Percentiles rank a stretch among this genome's conserved stretches.
Evolutionary conservation across 1,140 invertebrate genomes (phyloP).

Genomic region (Bombus huntii): DNA sequence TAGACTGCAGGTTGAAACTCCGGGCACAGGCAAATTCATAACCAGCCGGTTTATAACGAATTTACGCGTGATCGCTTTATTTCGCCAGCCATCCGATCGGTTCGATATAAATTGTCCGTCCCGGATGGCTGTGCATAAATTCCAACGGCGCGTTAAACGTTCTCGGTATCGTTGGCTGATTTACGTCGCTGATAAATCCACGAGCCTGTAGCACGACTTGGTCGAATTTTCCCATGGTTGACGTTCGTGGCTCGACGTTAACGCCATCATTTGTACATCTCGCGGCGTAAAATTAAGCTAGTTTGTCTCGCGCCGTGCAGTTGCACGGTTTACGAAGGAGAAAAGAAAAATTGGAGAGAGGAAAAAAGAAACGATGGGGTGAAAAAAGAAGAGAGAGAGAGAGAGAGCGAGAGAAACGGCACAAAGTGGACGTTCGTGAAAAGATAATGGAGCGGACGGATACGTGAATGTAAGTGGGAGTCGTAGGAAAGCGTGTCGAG

Average conservation of each 20-base stretch:
- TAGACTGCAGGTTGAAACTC: background rate
- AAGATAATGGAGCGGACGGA: conserved; percentile 65
- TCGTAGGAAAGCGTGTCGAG: conserved; percentile 67
- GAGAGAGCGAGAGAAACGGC: conserved; percentile 21
- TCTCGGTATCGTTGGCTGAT: conserved; percentile 37
- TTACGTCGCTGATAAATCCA: conserved; percentile 36
- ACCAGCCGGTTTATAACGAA: conserved; percentile 42
- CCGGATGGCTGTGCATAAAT: conserved; percentile 41
- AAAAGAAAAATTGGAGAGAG: too few relatives aligned
- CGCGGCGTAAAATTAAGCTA: background rate
- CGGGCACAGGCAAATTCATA: conserved; percentile 24
- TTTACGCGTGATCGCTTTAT: conserved; percentile 46
- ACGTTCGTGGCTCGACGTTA: background rate
- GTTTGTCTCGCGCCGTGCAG: background rate
- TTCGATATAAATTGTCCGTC: conserved; percentile 42
- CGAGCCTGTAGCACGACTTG: background rate
- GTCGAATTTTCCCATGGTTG: background rate
- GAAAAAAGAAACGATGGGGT: background rate
- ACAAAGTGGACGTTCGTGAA: conserved; percentile 70
- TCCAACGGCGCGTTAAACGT: conserved; percentile 36
- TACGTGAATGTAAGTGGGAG: conserved; percentile 64
- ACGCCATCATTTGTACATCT: conserved; percentile 9
- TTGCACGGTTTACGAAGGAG: background rate
- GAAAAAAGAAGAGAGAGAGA: too few relatives aligned
- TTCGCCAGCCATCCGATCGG: conserved; percentile 18